Evolutionary conservation across 2,113 vertebrate genomes (phyloP).

Genomic region (Rhea americana): DNA sequence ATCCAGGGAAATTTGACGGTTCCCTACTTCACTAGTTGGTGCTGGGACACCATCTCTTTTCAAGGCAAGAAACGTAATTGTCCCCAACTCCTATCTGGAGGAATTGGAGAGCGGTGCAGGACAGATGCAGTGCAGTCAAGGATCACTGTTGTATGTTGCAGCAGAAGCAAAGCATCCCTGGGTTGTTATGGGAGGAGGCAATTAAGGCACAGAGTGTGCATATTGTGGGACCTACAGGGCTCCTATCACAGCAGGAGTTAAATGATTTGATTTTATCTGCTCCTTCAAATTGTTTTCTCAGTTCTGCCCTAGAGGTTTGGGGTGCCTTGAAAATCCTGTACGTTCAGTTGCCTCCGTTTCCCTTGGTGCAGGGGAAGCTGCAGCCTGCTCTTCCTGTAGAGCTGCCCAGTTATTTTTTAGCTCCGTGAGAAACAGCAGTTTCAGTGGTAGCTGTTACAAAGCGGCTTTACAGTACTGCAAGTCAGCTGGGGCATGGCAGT

Average conservation of each 20-base stretch:
- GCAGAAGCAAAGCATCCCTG: neutral
- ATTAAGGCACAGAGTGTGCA: neutral
- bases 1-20: neutral
- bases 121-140: neutral
- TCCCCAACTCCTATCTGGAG: neutral
- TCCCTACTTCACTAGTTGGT: neutral
- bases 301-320: neutral
- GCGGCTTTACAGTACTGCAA: neutral
- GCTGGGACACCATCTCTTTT: neutral
- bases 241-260: neutral
- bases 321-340: neutral
- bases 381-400: neutral
- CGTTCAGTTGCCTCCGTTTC: neutral
- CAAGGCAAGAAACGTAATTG: neutral
- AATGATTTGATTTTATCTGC: neutral
- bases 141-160: neutral
- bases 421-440: neutral
- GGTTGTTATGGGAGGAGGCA: neutral
- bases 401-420: neutral
- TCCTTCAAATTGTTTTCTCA: neutral
- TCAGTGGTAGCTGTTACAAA: neutral
- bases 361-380: neutral
- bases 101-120: neutral
- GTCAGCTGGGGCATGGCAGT: neutral
- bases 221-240: neutral